Conservation (phyloP, 2,888 invertebrate genomes). For the Erebia ligea region DNA sequence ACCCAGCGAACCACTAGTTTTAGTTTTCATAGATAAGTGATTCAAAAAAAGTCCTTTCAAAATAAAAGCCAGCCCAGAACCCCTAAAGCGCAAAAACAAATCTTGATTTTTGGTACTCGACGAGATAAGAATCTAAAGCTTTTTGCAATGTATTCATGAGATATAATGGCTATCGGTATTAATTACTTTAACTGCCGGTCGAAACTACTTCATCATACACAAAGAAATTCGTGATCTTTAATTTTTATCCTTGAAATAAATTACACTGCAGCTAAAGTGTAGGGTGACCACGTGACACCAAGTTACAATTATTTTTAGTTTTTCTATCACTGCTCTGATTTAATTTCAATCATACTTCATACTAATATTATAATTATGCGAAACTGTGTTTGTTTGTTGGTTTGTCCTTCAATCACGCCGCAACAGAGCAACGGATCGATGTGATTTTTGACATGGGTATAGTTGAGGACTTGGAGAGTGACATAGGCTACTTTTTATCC, state of each 20-base stretch:
- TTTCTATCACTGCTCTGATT: too few relatives aligned
- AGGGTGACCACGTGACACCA: slow-evolving; percentile 1
- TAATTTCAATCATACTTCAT: too few relatives aligned
- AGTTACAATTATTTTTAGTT: too few relatives aligned
- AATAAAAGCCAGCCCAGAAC: background rate
- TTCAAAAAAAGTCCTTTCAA: background rate
- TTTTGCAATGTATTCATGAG: slow-evolving; percentile 8
- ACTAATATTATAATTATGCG: too few relatives aligned
- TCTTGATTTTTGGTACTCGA: background rate
- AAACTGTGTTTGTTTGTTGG: too few relatives aligned
- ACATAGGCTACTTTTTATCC: too few relatives aligned
- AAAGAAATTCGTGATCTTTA: slow-evolving; percentile 27
- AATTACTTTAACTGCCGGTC: slow-evolving; percentile 10
- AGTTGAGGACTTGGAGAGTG: too few relatives aligned
- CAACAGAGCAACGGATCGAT: too few relatives aligned
- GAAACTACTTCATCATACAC: slow-evolving; percentile 22
- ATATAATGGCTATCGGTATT: slow-evolving; percentile 6
- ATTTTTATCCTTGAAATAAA: slow-evolving; percentile 27
- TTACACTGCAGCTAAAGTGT: slow-evolving; percentile 13
- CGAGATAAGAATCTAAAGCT: background rate
- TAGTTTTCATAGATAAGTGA: too few relatives aligned
- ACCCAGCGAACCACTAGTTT: too few relatives aligned
- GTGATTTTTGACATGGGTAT: too few relatives aligned
- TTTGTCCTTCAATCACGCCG: too few relatives aligned
- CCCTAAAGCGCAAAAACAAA: background rate